These are phyloP conservation scores for Misgurnus anguillicaudatus DNA, from an alignment of 2,113 vertebrate species.

Conservation along the genomic window DNA sequence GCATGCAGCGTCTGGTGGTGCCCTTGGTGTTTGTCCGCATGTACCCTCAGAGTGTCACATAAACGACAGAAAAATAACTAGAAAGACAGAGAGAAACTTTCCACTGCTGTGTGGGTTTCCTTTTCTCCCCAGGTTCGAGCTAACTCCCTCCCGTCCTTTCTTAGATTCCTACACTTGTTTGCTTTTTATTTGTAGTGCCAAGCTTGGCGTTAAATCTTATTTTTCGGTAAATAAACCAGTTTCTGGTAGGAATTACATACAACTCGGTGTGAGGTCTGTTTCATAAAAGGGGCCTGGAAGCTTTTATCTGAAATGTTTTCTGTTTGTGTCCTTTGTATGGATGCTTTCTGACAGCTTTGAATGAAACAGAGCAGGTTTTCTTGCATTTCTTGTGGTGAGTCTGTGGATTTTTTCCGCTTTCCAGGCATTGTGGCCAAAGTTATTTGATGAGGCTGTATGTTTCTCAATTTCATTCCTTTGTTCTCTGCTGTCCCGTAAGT, in stretches of 20 bases:
- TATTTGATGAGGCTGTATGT: slow-evolving; percentile 80
- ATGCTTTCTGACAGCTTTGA: slow-evolving; percentile 78
- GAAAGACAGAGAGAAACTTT: slow-evolving; percentile 65
- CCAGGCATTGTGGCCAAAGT: slow-evolving; percentile 79
- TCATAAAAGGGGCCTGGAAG: slow-evolving; percentile 81
- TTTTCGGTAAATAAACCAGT: slow-evolving; percentile 98
- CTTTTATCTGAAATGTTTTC: slow-evolving; percentile 88
- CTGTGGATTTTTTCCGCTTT: slow-evolving; percentile 67
- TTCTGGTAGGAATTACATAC: slow-evolving; percentile 95
- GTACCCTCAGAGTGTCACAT: slow-evolving; percentile 62
- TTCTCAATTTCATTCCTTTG: slow-evolving; percentile 77
- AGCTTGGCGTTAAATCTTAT: slow-evolving; percentile 90
- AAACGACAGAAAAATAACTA: slow-evolving; percentile 71
- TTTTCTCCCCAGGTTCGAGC: slow-evolving; percentile 17
- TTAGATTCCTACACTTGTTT: slow-evolving; percentile 68
- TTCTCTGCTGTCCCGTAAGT: slow-evolving; percentile 72
- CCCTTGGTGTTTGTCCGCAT: background rate
- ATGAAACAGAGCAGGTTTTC: slow-evolving; percentile 81
- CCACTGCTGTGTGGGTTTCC: slow-evolving; percentile 51
- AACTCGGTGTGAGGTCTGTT: slow-evolving; percentile 99
- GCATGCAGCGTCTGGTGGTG: background rate
- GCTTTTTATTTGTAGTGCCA: slow-evolving; percentile 93
- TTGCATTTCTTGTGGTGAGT: slow-evolving; percentile 75
- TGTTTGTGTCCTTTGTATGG: slow-evolving; percentile 80
- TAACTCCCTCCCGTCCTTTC: slow-evolving; percentile 47